phyloP scores from a whole-genome alignment of 2,113 vertebrate species.

The Seriola rivoliana region DNA sequence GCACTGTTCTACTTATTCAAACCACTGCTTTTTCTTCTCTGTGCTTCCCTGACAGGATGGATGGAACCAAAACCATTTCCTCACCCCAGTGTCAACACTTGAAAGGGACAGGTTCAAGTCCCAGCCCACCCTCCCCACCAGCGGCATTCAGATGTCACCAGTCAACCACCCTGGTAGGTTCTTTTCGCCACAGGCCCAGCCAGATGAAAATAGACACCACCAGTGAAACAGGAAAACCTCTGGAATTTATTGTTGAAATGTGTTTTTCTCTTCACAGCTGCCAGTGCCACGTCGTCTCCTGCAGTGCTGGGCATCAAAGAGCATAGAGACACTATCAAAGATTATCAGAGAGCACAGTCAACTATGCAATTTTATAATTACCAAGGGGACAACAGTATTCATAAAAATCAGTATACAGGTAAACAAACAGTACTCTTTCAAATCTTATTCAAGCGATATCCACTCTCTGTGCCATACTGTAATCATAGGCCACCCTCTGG shows the following conservation, averaged over 20 bases:
- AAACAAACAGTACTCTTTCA: constrained; percentile 48
- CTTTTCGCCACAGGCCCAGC: background rate
- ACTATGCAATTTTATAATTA: constrained; percentile 98
- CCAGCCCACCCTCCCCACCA: constrained; percentile 92
- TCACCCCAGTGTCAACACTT: constrained; percentile 96
- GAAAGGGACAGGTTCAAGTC: constrained; percentile 96
- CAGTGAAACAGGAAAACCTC: constrained; percentile 55
- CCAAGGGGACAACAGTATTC: constrained; percentile 91
- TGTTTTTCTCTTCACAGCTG: constrained; percentile 83
- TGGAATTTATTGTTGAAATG: constrained; percentile 52
- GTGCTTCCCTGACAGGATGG: constrained; percentile 87
- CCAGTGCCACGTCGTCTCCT: constrained; percentile 96
- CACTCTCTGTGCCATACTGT: constrained; percentile 40
- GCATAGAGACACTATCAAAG: constrained; percentile 85
- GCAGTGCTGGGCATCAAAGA: constrained; percentile 94
- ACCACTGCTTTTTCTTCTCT: constrained; percentile 20
- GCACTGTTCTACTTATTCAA: constrained; percentile 6
- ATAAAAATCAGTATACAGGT: constrained; percentile 95
- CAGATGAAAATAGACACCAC: constrained; percentile 33
- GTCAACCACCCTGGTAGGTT: constrained; percentile 93
- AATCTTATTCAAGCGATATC: constrained; percentile 21
- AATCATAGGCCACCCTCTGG: constrained; percentile 32
- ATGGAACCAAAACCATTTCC: constrained; percentile 99
- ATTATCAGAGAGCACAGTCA: constrained; percentile 92
- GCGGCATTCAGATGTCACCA: constrained; percentile 94